Conservation (phyloP, 2,797 vertebrate species). For the Sebastes reedi region DNA sequence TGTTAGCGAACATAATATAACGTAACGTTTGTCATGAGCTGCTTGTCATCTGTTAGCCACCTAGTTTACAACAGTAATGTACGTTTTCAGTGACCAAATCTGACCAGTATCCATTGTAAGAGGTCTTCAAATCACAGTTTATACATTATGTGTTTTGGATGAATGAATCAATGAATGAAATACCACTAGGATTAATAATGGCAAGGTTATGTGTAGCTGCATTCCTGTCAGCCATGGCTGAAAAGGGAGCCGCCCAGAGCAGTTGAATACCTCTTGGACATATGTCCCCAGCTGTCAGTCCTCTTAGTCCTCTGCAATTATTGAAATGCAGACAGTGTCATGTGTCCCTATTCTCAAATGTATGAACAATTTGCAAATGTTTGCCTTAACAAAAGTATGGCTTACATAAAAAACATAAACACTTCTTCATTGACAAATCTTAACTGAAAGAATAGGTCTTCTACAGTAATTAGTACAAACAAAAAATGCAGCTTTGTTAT, state of each 20-base stretch:
- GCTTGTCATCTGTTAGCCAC: neutral
- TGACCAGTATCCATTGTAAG: rapidly evolving
- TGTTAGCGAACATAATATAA: neutral
- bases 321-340: neutral
- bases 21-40: neutral
- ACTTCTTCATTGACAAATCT: too few relatives aligned
- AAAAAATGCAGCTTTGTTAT: too few relatives aligned
- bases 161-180: rapidly evolving
- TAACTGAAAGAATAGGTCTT: too few relatives aligned
- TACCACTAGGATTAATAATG: too few relatives aligned
- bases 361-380: neutral
- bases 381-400: too few relatives aligned
- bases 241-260: constrained; percentile 69
- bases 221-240: constrained; percentile 30
- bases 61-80: neutral
- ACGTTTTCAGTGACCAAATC: neutral
- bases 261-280: constrained; percentile 41
- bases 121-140: rapidly evolving
- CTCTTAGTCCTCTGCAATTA: neutral
- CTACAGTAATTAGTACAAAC: too few relatives aligned
- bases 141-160: neutral
- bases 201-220: neutral
- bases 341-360: neutral
- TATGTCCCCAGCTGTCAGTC: constrained; percentile 42
- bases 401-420: too few relatives aligned